Base-by-base conservation (phyloP, 2,888 invertebrate genomes). In the Cheilosia vulpina region DNA sequence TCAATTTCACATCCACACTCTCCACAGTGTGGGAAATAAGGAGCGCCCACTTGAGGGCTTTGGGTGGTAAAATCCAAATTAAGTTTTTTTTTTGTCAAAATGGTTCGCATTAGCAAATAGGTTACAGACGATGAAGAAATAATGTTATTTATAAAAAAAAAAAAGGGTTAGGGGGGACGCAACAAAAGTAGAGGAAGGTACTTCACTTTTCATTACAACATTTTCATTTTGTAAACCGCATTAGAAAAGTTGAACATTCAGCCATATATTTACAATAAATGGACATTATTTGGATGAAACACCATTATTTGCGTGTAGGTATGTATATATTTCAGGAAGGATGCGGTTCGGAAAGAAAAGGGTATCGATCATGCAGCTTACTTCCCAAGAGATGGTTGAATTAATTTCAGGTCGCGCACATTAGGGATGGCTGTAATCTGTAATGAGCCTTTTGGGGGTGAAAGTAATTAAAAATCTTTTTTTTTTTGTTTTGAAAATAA, bases 1-100 rank as follows among this genome's bases (percentile, higher is more conserved):
- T 89, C 88, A 87, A 90, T 31, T 31, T 31, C 72, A 78, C 63
- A 55, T 62, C 62, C 65, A 66, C 62, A 34, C 43, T 55, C 52
- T 62, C 21, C 27, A 27, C 1, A 27, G 27, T 13, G 15, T 17
- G 45, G 5, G 21, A 31, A 58, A 69, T 62, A n/a, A 79, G 53
- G 38, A 27, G 52, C 53, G 38, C 38, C 31, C 27, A 68, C 47
- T 65, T 45, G 21, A 21, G 15, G 11, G n/a, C 34, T 17, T 45
- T 43, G 68, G n/a, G 41, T 63, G 43, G 27, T 69, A 50, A 66
- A 79, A 79, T 71, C 68, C 65, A 75, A 84, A 79, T 79, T 63
- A 58, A 52, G 68, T 62, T 75, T 68, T 17, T 69, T 19, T 58
- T 45, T 66, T 21, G 11, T 21, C 27, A 53, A 55, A 62, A n/a